Percentiles rank a stretch among this genome's conserved stretches.
Conservation (phyloP, 2,113 vertebrate genomes). For the Gallinago undulata region DNA sequence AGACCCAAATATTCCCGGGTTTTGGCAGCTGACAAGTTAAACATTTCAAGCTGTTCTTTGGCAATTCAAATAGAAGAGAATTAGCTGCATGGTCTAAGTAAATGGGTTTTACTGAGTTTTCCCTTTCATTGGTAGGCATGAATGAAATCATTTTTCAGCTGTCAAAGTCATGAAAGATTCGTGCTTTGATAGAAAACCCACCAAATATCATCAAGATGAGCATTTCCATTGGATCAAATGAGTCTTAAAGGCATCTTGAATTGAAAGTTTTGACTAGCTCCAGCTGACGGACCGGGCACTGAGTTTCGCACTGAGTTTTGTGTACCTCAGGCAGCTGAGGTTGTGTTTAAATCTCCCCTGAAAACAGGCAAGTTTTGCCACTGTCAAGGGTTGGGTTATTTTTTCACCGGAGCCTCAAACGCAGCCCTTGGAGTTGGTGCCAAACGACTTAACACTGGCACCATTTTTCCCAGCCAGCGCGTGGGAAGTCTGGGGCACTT, state of each 20-base stretch:
- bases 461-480: neutral
- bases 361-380: neutral
- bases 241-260: neutral
- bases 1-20: neutral
- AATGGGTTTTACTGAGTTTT: neutral
- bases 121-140: neutral
- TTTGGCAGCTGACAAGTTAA: conserved; percentile 10
- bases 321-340: neutral
- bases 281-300: neutral
- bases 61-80: neutral
- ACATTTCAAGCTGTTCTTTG: conserved; percentile 3
- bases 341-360: neutral
- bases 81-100: neutral
- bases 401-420: neutral
- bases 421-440: neutral
- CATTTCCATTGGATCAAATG: neutral
- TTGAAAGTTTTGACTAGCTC: neutral
- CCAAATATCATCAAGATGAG: neutral
- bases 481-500: neutral
- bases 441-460: neutral
- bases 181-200: neutral
- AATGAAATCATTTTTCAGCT: neutral
- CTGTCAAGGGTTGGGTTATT: neutral
- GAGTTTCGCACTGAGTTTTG: neutral
- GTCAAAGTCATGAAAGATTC: neutral